A percentile compares a stretch with the other conserved stretches of the same genome.
Conservation (phyloP, 2,113 vertebrate genomes). For the Heteronetta atricapilla region DNA sequence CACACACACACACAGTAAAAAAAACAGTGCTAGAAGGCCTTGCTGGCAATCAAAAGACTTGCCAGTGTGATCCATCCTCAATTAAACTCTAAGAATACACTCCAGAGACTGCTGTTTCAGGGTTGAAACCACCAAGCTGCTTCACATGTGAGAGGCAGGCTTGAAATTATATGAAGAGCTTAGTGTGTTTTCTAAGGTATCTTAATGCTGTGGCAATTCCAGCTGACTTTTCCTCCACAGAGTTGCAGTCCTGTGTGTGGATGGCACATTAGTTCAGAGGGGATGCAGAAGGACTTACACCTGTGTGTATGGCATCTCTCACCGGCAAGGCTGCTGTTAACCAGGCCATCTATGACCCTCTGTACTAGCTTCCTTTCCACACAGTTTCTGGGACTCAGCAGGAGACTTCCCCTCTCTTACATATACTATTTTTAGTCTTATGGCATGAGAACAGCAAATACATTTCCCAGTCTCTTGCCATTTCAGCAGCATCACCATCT, state of each 20-base stretch:
- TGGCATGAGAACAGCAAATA: background rate
- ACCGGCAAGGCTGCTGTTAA: background rate
- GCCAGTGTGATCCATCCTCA: background rate
- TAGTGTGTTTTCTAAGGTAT: background rate
- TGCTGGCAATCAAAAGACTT: background rate
- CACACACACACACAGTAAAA: background rate
- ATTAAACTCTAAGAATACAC: background rate
- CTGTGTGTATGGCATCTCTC: background rate
- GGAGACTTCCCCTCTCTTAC: background rate
- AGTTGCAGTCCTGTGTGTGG: fast-evolving
- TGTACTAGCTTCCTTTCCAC: background rate
- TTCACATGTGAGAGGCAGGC: background rate
- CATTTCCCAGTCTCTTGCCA: background rate
- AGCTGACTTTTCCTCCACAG: background rate
- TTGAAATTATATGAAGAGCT: background rate
- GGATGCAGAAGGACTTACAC: background rate
- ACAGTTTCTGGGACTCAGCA: background rate
- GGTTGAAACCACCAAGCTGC: background rate
- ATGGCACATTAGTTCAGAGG: fast-evolving
- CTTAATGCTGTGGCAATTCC: background rate
- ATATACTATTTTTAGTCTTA: background rate
- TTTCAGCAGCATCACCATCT: background rate
- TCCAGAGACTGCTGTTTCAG: background rate
- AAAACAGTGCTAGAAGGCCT: background rate
- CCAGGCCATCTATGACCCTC: background rate